Evolutionary conservation across 2,888 invertebrate genomes (phyloP).

Genomic region (Drosophila rellima): DNA sequence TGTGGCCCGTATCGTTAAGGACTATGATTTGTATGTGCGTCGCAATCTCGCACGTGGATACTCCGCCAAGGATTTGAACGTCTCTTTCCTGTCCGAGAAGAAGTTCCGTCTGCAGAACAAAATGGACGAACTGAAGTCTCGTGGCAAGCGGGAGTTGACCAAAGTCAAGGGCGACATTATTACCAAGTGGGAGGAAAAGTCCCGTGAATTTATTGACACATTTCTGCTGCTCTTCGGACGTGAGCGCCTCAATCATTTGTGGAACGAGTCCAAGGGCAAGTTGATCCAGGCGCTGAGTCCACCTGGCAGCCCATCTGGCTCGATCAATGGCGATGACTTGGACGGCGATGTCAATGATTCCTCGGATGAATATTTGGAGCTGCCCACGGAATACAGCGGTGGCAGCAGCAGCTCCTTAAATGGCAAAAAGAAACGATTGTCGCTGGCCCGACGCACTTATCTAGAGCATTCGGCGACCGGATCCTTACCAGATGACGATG

Average conservation of each 20-base stretch:
- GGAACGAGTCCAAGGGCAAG: conserved; percentile 95
- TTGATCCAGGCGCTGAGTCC: conserved; percentile 96
- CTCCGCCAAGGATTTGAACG: conserved; percentile 98
- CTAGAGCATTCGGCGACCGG: conserved; percentile 54
- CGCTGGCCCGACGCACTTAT: conserved; percentile 77
- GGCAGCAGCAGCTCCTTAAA: conserved; percentile 60
- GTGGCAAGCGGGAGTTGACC: conserved; percentile 95
- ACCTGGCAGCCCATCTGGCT: conserved; percentile 91
- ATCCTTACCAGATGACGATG: conserved; percentile 34
- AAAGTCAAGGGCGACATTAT: conserved; percentile 96
- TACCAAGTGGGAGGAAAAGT: conserved; percentile 99
- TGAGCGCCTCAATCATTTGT: conserved; percentile 93
- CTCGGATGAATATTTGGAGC: conserved; percentile 63
- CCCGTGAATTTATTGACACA: conserved; percentile 97
- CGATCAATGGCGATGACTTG: conserved; percentile 80
- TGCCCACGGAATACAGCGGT: conserved; percentile 55
- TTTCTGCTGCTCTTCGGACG: conserved; percentile 97
- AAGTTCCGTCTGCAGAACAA: conserved; percentile 97
- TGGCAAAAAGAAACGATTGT: conserved; percentile 64
- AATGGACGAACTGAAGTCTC: conserved; percentile 97
- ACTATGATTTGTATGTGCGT: conserved; percentile 98
- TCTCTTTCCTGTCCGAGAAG: conserved; percentile 98
- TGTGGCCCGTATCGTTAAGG: conserved; percentile 98
- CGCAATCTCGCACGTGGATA: conserved; percentile 98
- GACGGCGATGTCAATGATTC: conserved; percentile 67